Evolutionary conservation across 2,113 vertebrate genomes (phyloP).

Genomic region (Xiphias gladius): DNA sequence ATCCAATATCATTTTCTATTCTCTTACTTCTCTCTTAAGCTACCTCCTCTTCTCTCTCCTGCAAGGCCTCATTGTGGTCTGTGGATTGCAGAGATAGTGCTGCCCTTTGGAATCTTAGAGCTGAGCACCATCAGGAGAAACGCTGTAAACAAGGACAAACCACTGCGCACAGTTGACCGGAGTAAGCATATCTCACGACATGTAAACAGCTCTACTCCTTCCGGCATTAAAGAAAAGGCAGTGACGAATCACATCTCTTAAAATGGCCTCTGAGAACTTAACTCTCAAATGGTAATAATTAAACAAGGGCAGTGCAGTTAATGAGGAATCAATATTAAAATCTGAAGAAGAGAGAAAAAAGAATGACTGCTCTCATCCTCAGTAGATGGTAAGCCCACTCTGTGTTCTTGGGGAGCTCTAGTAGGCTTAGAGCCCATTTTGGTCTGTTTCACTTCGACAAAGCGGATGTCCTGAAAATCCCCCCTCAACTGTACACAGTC

Average conservation of each 20-base stretch:
- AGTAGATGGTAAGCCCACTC: conserved; percentile 34
- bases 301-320: conserved; percentile 43
- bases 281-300: conserved; percentile 28
- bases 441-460: conserved; percentile 65
- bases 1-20: not conserved
- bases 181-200: conserved; percentile 27
- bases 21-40: not conserved
- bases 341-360: not conserved
- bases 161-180: not conserved
- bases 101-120: conserved; percentile 33
- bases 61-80: conserved; percentile 43
- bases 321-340: conserved; percentile 40
- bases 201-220: conserved; percentile 3
- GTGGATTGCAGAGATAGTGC: conserved; percentile 15
- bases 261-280: conserved; percentile 37
- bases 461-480: conserved; percentile 68
- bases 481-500: conserved; percentile 46
- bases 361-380: conserved; percentile 37
- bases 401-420: conserved; percentile 57
- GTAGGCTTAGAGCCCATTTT: conserved; percentile 62
- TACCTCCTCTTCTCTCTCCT: not conserved
- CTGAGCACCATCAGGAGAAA: conserved; percentile 8
- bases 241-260: not conserved
- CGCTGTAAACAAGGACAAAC: conserved; percentile 36
- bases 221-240: not conserved